Evolutionary conservation across 30 jellyfish, hydroid and myxozoan species (phyloP).

Genomic region (Cassiopea xamachana): DNA sequence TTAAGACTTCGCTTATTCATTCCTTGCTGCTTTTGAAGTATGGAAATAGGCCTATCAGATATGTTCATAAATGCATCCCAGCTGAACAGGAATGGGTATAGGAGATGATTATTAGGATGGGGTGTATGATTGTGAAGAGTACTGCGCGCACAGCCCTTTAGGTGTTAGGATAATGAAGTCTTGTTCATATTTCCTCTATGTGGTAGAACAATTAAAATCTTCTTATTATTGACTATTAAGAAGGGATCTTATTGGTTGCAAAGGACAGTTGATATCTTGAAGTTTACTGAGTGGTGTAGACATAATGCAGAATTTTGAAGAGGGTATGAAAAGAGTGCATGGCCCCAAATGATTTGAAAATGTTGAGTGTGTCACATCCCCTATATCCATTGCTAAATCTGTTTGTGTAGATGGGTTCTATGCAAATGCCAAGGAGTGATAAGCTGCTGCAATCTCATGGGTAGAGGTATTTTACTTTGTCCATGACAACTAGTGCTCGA

Average conservation of each 20-base stretch:
- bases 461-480: too few species aligned
- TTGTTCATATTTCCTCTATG: background rate
- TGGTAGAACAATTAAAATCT: background rate
- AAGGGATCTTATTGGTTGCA: background rate
- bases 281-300: background rate
- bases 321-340: background rate
- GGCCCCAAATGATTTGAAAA: background rate
- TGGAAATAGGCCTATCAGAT: background rate
- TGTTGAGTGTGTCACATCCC: background rate
- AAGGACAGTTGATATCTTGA: background rate
- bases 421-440: background rate
- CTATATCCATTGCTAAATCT: background rate
- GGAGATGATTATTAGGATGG: background rate
- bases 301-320: background rate
- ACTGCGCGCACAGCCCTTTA: background rate
- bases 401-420: background rate
- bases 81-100: background rate
- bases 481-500: too few species aligned
- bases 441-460: too few species aligned
- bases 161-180: background rate
- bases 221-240: background rate
- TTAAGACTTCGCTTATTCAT: background rate
- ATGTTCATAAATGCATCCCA: background rate
- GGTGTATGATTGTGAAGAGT: background rate
- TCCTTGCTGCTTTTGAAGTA: background rate